These are phyloP conservation scores for Aricia artaxerxes DNA, from an alignment of 2,888 invertebrate genomes.

Conservation along the genomic window DNA sequence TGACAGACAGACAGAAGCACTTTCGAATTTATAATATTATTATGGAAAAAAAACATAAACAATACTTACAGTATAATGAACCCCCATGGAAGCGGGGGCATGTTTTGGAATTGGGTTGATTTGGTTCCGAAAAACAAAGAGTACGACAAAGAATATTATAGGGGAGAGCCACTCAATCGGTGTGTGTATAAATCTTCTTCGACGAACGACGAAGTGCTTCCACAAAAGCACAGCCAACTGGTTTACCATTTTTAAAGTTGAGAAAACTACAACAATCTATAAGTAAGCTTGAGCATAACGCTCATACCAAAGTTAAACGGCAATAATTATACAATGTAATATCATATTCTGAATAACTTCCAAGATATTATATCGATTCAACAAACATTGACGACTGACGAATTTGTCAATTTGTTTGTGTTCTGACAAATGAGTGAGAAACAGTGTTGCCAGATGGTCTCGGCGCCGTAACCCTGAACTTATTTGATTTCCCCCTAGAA, in stretches of 20 bases:
- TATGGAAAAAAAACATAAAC: too few relatives aligned
- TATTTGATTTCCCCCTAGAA: too few relatives aligned
- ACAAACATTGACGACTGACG: not conserved
- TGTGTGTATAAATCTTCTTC: constrained; percentile 50
- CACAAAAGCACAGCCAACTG: constrained; percentile 52
- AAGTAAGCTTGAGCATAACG: not conserved
- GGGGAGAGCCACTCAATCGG: constrained; percentile 50
- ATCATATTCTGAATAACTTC: not conserved
- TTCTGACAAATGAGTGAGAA: too few relatives aligned
- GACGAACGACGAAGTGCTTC: constrained; percentile 54
- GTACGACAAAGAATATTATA: constrained; percentile 45
- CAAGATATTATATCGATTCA: not conserved
- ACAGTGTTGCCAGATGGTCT: too few relatives aligned
- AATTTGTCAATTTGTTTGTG: too few relatives aligned
- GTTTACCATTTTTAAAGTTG: constrained; percentile 42
- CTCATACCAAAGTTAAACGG: not conserved
- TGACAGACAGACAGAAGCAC: too few relatives aligned
- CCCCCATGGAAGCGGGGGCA: not conserved
- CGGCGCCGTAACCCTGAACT: too few relatives aligned
- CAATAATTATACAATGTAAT: not conserved
- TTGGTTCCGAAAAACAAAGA: constrained; percentile 14
- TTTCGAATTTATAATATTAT: not conserved
- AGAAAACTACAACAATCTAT: not conserved
- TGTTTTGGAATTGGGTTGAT: not conserved
- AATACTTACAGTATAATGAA: constrained; percentile 24